Conservation (phyloP, 2,113 vertebrate genomes). For the Nanorana parkeri region DNA sequence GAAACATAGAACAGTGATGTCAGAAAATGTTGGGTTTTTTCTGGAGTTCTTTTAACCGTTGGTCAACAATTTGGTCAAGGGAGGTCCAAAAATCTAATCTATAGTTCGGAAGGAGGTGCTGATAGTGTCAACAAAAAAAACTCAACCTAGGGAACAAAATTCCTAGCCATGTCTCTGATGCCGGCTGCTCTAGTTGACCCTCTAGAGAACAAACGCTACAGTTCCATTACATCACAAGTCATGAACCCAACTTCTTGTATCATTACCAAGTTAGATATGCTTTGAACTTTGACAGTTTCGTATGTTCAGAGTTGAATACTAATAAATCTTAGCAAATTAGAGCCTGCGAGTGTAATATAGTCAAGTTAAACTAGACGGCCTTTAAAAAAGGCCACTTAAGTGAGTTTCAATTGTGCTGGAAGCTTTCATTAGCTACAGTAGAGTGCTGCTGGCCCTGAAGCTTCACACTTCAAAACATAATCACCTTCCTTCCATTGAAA, state of each 20-base stretch:
- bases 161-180: too few species aligned
- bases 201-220: too few species aligned
- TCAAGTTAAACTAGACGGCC: constrained; percentile 10
- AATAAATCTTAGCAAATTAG: constrained; percentile 56
- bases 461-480: constrained; percentile 53
- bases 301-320: constrained; percentile 46
- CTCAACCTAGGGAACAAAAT: too few species aligned
- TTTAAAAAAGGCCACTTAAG: constrained; percentile 42
- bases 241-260: not conserved
- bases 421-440: constrained; percentile 43
- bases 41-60: too few species aligned
- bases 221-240: not conserved
- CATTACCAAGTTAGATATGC: constrained; percentile 42
- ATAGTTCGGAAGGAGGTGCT: too few species aligned
- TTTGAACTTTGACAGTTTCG: constrained; percentile 46
- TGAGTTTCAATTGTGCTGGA: constrained; percentile 21
- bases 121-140: too few species aligned
- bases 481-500: constrained; percentile 56
- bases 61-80: too few species aligned
- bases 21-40: too few species aligned
- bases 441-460: constrained; percentile 32
- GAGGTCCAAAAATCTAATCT: too few species aligned
- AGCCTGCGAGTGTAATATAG: constrained; percentile 20
- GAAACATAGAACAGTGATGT: too few species aligned
- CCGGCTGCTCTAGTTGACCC: too few species aligned